Conservation (phyloP, 2,888 invertebrate genomes). For the Nezara viridula region DNA sequence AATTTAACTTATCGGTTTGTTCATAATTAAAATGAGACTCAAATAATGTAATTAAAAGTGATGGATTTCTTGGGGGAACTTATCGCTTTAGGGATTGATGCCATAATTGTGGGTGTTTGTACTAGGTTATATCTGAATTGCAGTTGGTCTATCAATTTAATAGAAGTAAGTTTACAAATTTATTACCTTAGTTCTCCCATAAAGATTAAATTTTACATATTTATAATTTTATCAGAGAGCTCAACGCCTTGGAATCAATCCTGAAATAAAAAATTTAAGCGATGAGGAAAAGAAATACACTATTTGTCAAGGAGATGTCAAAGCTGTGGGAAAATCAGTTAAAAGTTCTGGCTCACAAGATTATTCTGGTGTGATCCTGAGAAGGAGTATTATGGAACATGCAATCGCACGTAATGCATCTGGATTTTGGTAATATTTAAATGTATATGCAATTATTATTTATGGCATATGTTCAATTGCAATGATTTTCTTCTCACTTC, state of each 20-base stretch:
- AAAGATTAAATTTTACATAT: conserved; percentile 21
- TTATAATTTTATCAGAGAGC: conserved; percentile 65
- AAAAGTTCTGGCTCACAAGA: conserved; percentile 80
- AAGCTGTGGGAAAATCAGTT: conserved; percentile 82
- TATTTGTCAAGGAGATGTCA: conserved; percentile 81
- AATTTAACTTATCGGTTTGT: not conserved
- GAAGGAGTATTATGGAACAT: conserved; percentile 85
- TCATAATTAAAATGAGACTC: not conserved
- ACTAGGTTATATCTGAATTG: conserved; percentile 82
- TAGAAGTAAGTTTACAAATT: conserved; percentile 75
- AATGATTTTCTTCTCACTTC: no score
- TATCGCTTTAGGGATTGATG: conserved; percentile 81
- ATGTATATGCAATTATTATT: not conserved
- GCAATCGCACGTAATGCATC: conserved; percentile 84
- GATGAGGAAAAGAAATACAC: conserved; percentile 72
- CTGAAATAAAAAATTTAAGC: conserved; percentile 50
- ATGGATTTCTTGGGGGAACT: conserved; percentile 87
- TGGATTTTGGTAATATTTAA: conserved; percentile 79
- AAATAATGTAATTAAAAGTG: conserved; percentile 62
- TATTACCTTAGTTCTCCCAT: not conserved
- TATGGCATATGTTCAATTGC: no score
- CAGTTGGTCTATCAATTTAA: conserved; percentile 78
- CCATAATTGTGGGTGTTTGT: conserved; percentile 81
- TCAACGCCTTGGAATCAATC: conserved; percentile 61
- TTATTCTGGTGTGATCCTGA: conserved; percentile 84